Evolutionary conservation across 2,888 invertebrate genomes (phyloP).

Genomic region (Dascillus cervinus): DNA sequence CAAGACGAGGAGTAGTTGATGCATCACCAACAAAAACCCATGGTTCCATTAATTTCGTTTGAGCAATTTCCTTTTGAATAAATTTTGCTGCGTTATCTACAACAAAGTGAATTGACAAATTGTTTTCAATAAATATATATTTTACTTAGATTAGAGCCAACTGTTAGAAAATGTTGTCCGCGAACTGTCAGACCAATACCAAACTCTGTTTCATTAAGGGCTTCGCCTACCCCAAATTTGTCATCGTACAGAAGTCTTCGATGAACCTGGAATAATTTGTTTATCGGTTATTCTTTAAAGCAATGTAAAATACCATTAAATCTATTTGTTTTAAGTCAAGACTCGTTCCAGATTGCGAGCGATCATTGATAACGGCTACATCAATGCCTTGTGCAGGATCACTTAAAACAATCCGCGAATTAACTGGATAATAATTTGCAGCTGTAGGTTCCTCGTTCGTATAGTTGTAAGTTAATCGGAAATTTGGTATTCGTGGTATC

Average conservation of each 20-base stretch:
- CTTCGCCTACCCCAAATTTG: constrained; percentile 81
- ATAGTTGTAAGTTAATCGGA: constrained; percentile 51
- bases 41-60: constrained; percentile 39
- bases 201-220: constrained; percentile 69
- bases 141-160: too few relatives aligned
- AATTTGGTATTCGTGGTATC: constrained; percentile 51
- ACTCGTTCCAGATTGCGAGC: constrained; percentile 55
- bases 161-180: constrained; percentile 52
- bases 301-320: constrained; percentile 59
- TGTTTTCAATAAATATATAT: neutral
- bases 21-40: constrained; percentile 15
- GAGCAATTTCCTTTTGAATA: constrained; percentile 39
- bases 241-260: constrained; percentile 76
- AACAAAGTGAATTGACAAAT: constrained; percentile 10
- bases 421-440: constrained; percentile 70
- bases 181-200: constrained; percentile 57
- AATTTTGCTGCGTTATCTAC: constrained; percentile 30
- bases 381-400: constrained; percentile 40
- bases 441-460: constrained; percentile 48
- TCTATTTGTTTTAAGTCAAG: constrained; percentile 54
- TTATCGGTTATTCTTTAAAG: too few relatives aligned
- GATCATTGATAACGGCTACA: constrained; percentile 52
- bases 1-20: constrained; percentile 41
- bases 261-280: too few relatives aligned
- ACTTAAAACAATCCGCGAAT: constrained; percentile 53